Percentiles rank a stretch among this genome's conserved stretches.
Evolutionary conservation across 2,888 invertebrate species (phyloP).

Genomic region (Disparrhopalites patrizii): DNA sequence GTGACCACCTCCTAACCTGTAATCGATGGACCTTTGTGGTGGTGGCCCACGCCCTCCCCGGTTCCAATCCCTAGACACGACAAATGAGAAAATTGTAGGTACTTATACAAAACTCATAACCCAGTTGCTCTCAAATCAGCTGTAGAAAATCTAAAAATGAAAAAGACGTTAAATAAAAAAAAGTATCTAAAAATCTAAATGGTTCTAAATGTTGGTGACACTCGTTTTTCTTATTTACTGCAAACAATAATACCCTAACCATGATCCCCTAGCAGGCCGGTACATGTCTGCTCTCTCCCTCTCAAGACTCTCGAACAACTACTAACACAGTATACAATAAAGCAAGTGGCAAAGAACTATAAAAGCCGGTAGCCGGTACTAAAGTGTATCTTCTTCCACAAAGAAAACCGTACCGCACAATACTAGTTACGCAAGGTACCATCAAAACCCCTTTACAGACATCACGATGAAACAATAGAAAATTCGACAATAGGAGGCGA

Average conservation of each 20-base stretch:
- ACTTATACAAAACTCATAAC: background rate
- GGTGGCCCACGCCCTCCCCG: conserved; percentile 37
- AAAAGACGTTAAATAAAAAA: background rate
- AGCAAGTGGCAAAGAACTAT: too few relatives aligned
- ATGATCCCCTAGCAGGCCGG: too few relatives aligned
- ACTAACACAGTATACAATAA: too few relatives aligned
- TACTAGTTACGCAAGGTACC: background rate
- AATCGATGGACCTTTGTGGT: conserved; percentile 45
- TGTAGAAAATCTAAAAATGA: background rate
- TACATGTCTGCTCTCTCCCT: too few relatives aligned
- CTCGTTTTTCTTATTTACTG: too few relatives aligned
- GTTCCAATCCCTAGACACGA: conserved; percentile 36
- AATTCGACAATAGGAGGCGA: too few relatives aligned
- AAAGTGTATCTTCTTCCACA: background rate
- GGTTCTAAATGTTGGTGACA: background rate
- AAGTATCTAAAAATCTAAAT: background rate
- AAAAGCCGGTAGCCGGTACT: too few relatives aligned
- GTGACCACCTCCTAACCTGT: conserved; percentile 43
- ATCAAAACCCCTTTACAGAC: too few relatives aligned
- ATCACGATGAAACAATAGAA: too few relatives aligned
- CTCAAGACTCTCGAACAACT: too few relatives aligned
- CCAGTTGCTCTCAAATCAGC: background rate
- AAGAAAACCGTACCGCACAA: background rate
- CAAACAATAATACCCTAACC: too few relatives aligned
- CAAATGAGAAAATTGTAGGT: conserved; percentile 6